Percentiles rank a stretch among this genome's conserved stretches.
These are phyloP conservation scores for Creontiades dilutus DNA, from an alignment of 2,888 invertebrate species.

Conservation along the genomic window DNA sequence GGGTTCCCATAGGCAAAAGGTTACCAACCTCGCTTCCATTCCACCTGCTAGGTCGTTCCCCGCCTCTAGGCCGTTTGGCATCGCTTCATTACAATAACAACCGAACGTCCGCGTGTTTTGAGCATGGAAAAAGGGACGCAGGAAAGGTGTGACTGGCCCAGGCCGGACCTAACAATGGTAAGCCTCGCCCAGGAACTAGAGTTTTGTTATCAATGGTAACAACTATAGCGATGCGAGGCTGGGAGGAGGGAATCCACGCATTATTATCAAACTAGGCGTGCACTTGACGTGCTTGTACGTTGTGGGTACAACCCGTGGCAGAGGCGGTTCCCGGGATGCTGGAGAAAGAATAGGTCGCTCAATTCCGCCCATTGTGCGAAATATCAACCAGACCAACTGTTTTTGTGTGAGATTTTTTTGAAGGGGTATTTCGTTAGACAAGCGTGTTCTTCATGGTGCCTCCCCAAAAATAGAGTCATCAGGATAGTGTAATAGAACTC, in stretches of 20 bases:
- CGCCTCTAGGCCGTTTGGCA: slow-evolving; percentile 45
- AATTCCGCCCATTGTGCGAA: neutral
- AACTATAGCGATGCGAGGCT: slow-evolving; percentile 18
- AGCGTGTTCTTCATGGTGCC: too few species aligned
- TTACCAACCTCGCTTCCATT: slow-evolving; percentile 65
- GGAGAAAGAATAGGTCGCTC: slow-evolving; percentile 8
- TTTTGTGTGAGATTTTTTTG: neutral
- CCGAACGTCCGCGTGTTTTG: slow-evolving; percentile 68
- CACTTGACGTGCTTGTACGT: slow-evolving; percentile 38
- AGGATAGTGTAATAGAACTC: too few species aligned
- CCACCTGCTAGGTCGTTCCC: slow-evolving; percentile 61
- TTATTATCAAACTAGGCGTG: slow-evolving; percentile 66
- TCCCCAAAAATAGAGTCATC: too few species aligned
- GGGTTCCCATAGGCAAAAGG: slow-evolving; percentile 66
- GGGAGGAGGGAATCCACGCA: slow-evolving; percentile 60
- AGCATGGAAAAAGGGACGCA: slow-evolving; percentile 15
- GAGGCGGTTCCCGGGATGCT: slow-evolving; percentile 38
- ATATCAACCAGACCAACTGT: neutral
- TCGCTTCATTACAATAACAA: slow-evolving; percentile 67
- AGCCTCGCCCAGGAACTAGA: slow-evolving; percentile 66
- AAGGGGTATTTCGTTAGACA: too few species aligned
- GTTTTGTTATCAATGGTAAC: slow-evolving; percentile 50
- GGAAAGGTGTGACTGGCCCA: slow-evolving; percentile 43
- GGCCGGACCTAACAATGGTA: slow-evolving; percentile 31
- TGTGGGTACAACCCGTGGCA: slow-evolving; percentile 10